Evolutionary conservation across 2,888 invertebrate species (phyloP).

Genomic region (Tiliacea aurago): DNA sequence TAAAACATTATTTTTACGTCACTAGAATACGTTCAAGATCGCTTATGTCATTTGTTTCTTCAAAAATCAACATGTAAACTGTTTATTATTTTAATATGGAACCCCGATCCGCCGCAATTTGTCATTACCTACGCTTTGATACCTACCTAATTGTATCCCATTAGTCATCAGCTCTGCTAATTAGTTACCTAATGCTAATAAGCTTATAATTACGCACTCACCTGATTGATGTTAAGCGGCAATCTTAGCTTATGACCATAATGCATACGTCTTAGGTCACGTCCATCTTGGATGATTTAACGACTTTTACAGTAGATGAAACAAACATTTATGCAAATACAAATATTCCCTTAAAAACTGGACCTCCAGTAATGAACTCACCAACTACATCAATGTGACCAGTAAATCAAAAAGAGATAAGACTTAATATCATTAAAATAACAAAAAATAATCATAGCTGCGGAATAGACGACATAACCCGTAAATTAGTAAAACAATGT

Average conservation of each 20-base stretch:
- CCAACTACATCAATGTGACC: too few species aligned
- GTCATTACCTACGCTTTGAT: constrained; percentile 18
- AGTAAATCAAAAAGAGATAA: too few species aligned
- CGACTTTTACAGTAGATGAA: too few species aligned
- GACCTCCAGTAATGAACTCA: too few species aligned
- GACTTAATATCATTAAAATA: too few species aligned
- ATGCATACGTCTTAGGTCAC: neutral
- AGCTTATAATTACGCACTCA: constrained; percentile 32
- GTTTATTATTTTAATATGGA: neutral
- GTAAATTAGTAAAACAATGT: too few species aligned
- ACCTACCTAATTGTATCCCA: constrained; percentile 19
- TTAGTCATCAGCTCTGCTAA: constrained; percentile 39
- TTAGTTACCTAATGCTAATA: constrained; percentile 40
- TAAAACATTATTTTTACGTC: neutral
- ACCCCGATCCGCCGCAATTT: constrained; percentile 12
- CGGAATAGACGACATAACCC: too few species aligned
- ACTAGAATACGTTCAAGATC: neutral
- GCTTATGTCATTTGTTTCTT: neutral
- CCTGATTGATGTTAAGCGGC: constrained; percentile 18
- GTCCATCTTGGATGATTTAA: too few species aligned
- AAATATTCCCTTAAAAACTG: too few species aligned
- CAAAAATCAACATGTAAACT: neutral
- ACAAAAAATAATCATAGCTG: too few species aligned
- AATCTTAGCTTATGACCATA: constrained; percentile 5
- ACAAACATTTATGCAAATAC: too few species aligned